Evolutionary conservation across 2,113 vertebrate species (phyloP).

Genomic region (Gavia stellata): DNA sequence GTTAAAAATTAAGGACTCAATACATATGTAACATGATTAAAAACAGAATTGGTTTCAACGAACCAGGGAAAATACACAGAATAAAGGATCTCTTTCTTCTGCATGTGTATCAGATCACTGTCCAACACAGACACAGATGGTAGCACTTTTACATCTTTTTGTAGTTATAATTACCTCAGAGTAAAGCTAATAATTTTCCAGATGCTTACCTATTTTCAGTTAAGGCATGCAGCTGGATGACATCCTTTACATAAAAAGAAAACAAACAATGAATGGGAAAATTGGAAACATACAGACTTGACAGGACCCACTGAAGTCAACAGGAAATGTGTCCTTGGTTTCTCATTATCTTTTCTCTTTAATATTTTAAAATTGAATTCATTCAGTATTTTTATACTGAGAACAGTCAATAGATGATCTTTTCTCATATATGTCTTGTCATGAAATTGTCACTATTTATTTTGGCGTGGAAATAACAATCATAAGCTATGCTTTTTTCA

Average conservation of each 20-base stretch:
- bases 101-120: not conserved
- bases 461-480: not conserved
- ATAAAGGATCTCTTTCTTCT: not conserved
- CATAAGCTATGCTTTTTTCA: not conserved
- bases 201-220: not conserved
- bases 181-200: not conserved
- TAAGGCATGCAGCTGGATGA: not conserved
- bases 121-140: not conserved
- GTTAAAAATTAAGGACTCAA: not conserved
- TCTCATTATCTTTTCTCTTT: not conserved
- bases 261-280: not conserved
- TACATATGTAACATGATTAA: not conserved
- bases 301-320: not conserved
- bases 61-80: not conserved
- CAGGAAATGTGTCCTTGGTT: not conserved
- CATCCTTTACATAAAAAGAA: not conserved
- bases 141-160: not conserved
- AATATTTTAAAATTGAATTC: not conserved
- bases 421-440: not conserved
- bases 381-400: not conserved
- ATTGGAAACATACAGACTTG: not conserved
- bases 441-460: not conserved
- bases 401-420: not conserved
- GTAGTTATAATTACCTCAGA: not conserved
- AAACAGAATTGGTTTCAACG: not conserved